A percentile compares a stretch with the other conserved stretches of the same genome.
These are phyloP conservation scores for Gila robusta DNA, from an alignment of 2,797 vertebrate genomes.

Conservation along the genomic window DNA sequence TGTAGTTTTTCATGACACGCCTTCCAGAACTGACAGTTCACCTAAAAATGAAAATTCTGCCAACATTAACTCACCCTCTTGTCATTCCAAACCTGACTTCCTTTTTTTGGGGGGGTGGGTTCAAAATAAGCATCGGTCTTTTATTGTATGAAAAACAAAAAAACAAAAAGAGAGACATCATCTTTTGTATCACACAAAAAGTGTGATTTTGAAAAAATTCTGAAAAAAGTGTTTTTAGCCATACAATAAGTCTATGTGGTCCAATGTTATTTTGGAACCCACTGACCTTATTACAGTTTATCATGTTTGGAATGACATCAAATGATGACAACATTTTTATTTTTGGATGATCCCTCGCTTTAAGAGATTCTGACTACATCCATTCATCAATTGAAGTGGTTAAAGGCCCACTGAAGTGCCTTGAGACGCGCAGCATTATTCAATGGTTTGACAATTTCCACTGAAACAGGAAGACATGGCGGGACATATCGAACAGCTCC, in stretches of 20 bases:
- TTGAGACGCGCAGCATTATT: too few species aligned
- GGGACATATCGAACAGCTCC: too few species aligned
- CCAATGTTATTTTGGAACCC: neutral
- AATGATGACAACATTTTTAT: neutral
- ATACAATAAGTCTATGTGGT: neutral
- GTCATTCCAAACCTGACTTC: neutral
- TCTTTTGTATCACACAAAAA: neutral
- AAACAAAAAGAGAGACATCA: neutral
- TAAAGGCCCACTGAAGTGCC: neutral
- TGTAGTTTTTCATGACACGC: neutral
- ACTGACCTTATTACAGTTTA: neutral
- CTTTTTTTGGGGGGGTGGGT: neutral
- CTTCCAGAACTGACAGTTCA: slow-evolving; percentile 14
- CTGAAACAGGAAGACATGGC: too few species aligned
- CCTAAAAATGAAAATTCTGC: neutral
- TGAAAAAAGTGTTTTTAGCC: neutral
- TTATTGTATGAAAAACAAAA: neutral
- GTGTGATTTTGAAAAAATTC: too few species aligned
- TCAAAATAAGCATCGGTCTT: neutral
- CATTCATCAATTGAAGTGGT: slow-evolving; percentile 45
- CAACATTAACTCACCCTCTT: neutral
- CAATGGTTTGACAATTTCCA: too few species aligned
- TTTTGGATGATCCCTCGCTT: slow-evolving; percentile 13
- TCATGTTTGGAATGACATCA: neutral
- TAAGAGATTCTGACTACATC: slow-evolving; percentile 44